These are phyloP conservation scores for Amphibalanus amphitrite DNA, from an alignment of 1,140 invertebrate genomes.

Conservation along the genomic window DNA sequence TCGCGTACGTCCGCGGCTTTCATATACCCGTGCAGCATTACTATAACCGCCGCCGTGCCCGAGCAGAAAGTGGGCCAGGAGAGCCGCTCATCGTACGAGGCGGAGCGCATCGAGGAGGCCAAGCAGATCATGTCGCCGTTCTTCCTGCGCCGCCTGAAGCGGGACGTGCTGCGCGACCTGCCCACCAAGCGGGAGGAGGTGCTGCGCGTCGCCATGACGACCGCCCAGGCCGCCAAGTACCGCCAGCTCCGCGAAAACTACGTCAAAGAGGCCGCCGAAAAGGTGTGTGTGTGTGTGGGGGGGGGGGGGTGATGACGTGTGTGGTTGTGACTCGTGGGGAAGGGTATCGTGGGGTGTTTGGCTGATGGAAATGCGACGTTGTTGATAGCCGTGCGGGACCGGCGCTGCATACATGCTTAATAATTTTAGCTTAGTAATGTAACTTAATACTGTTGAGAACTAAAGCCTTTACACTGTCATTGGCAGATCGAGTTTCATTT, in stretches of 20 bases:
- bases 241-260: slow-evolving; percentile 16
- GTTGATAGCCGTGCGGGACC: too few relatives aligned
- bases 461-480: too few relatives aligned
- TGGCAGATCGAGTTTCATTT: too few relatives aligned
- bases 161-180: slow-evolving; percentile 45
- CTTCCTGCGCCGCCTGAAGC: slow-evolving; percentile 73
- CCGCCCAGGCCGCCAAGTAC: slow-evolving; percentile 30
- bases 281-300: slow-evolving; percentile 12
- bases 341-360: too few relatives aligned
- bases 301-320: slow-evolving; percentile 13
- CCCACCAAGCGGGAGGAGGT: slow-evolving; percentile 32
- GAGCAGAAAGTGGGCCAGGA: slow-evolving; percentile 6
- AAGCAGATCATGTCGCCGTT: slow-evolving; percentile 94
- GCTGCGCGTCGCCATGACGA: slow-evolving; percentile 26
- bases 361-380: too few relatives aligned
- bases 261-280: slow-evolving; percentile 11
- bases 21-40: too few relatives aligned
- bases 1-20: too few relatives aligned
- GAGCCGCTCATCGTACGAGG: slow-evolving; percentile 49
- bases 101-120: slow-evolving; percentile 73
- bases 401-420: too few relatives aligned
- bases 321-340: not conserved
- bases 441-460: too few relatives aligned
- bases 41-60: too few relatives aligned
- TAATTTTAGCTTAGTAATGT: too few relatives aligned